phyloP scores from a whole-genome alignment of 1,140 invertebrate species.

The Oreohelix idahoensis region DNA sequence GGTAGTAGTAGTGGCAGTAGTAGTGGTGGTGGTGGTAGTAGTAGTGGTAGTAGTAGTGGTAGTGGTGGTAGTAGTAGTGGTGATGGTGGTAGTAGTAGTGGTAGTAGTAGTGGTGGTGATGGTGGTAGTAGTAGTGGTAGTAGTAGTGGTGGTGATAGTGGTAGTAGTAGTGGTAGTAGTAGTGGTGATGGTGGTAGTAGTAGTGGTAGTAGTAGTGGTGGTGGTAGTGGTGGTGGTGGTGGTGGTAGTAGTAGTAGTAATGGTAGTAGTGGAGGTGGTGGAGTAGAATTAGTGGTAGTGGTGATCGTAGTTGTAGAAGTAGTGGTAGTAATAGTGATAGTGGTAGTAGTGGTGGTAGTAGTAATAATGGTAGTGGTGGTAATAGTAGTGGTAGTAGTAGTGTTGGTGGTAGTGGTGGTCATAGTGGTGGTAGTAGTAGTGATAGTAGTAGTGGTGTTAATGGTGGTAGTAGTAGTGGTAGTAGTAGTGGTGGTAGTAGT shows the following conservation, averaged over 20 bases:
- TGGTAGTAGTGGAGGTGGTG: background rate
- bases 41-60: too few relatives aligned
- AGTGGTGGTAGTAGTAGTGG: too few relatives aligned
- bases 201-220: too few relatives aligned
- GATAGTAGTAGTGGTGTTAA: slow-evolving; percentile 5
- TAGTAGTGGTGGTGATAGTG: too few relatives aligned
- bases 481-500: slow-evolving; percentile 7
- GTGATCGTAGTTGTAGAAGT: background rate
- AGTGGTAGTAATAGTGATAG: slow-evolving; percentile 2
- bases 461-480: slow-evolving; percentile 11
- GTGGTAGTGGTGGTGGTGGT: background rate
- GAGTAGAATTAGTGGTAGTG: background rate
- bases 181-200: too few relatives aligned
- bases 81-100: too few relatives aligned
- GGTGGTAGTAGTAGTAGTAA: background rate
- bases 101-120: too few relatives aligned
- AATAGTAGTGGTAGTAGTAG: background rate
- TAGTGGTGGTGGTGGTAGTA: too few relatives aligned
- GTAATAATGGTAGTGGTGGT: background rate
- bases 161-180: too few relatives aligned
- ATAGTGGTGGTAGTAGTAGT: background rate
- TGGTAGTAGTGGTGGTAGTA: background rate
- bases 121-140: too few relatives aligned
- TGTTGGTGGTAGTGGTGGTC: background rate
- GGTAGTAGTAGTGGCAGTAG: too few relatives aligned